phyloP scores from a whole-genome alignment of 2,888 invertebrate genomes.

The Coenonympha arcania region DNA sequence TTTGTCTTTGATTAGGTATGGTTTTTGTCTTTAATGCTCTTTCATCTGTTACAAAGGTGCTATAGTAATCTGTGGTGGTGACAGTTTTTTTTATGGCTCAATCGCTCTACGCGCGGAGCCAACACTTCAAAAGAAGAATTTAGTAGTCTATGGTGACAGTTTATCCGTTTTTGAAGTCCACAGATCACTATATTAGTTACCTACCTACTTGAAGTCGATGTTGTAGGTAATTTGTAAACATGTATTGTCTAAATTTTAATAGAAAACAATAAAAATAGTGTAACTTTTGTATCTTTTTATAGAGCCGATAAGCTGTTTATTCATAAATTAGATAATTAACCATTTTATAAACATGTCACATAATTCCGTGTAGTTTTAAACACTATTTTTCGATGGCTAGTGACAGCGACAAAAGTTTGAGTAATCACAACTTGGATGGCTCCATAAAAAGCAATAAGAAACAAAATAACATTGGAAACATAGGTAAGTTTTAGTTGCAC shows the following conservation, averaged over 20 bases:
- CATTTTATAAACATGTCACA: constrained; percentile 13
- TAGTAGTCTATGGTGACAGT: constrained; percentile 2
- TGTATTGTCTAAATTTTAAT: constrained; percentile 36
- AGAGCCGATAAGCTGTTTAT: constrained; percentile 15
- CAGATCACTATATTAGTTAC: no score
- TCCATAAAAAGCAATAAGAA: constrained; percentile 58
- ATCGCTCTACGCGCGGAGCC: no score
- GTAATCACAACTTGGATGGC: constrained; percentile 64
- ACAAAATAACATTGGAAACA: constrained; percentile 48
- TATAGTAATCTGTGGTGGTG: no score
- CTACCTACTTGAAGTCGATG: no score
- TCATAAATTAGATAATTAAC: constrained; percentile 8
- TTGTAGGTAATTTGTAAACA: no score
- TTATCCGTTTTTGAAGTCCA: constrained; percentile 33
- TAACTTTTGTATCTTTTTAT: constrained; percentile 39
- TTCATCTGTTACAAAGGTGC: no score
- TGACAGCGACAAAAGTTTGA: constrained; percentile 70
- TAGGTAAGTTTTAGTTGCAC: constrained; percentile 43
- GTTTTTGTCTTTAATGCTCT: no score
- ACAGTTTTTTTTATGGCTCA: no score
- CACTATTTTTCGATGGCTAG: constrained; percentile 66
- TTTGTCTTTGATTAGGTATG: not conserved
- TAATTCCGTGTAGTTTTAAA: constrained; percentile 16
- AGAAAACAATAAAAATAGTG: constrained; percentile 33
- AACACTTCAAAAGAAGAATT: constrained; percentile 1